Percentiles rank a stretch among this genome's conserved stretches.
phyloP scores from a whole-genome alignment of 35 echinoderm and acorn worm species.

The Lytechinus variegatus region DNA sequence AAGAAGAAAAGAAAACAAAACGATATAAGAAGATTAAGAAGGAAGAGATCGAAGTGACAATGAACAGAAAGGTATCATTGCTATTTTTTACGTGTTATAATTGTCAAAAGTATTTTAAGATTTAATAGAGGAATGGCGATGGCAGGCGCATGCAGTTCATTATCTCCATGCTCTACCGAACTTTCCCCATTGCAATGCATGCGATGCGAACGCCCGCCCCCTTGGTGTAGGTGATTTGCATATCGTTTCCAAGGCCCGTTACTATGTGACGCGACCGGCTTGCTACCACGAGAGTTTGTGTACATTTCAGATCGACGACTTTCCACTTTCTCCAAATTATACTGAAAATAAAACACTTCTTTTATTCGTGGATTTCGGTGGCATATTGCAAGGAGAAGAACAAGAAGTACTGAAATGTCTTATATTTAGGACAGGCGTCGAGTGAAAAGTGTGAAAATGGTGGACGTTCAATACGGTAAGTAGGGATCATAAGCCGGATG shows the following conservation, averaged over 20 bases:
- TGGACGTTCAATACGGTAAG: slow-evolving; percentile 10
- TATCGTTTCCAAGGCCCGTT: background rate
- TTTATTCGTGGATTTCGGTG: background rate
- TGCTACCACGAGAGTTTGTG: background rate
- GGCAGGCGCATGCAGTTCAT: too few relatives aligned
- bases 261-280: background rate
- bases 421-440: background rate
- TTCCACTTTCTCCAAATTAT: background rate
- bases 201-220: too few relatives aligned
- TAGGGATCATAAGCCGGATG: background rate
- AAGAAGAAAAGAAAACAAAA: too few relatives aligned
- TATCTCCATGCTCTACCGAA: background rate
- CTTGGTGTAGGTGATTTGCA: background rate
- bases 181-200: background rate
- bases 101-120: too few relatives aligned
- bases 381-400: background rate
- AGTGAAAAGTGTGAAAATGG: background rate
- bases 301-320: background rate
- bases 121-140: too few relatives aligned
- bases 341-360: background rate
- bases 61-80: too few relatives aligned
- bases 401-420: background rate
- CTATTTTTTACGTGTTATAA: too few relatives aligned
- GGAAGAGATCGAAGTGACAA: too few relatives aligned
- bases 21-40: too few relatives aligned